phyloP scores from a whole-genome alignment of 1,140 invertebrate species.

The Dicyema japonicum region DNA sequence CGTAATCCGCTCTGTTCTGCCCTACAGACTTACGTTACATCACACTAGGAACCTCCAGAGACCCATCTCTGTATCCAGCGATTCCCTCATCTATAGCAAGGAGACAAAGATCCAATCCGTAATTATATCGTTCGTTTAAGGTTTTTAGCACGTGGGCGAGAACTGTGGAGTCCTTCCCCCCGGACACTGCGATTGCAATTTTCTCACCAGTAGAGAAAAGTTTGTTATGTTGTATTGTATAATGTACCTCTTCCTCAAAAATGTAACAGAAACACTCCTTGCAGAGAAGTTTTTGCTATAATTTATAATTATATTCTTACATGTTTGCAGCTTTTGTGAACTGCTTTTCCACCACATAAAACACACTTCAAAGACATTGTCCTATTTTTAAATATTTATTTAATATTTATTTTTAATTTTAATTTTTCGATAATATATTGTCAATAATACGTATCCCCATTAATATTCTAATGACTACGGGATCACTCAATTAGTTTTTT shows the following conservation, averaged over 20 bases:
- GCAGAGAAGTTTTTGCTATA: slow-evolving; percentile 44
- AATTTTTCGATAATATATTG: too few relatives aligned
- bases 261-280: slow-evolving; percentile 71
- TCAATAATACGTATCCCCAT: too few relatives aligned
- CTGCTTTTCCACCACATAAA: slow-evolving; percentile 5
- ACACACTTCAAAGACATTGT: too few relatives aligned
- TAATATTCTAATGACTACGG: too few relatives aligned
- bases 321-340: slow-evolving; percentile 10
- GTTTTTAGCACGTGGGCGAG: slow-evolving; percentile 52
- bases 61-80: slow-evolving; percentile 82
- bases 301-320: slow-evolving; percentile 7
- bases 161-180: slow-evolving; percentile 95
- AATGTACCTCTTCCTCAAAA: slow-evolving; percentile 80
- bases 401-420: too few relatives aligned
- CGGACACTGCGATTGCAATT: slow-evolving; percentile 74
- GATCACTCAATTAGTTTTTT: too few relatives aligned
- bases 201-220: slow-evolving; percentile 51
- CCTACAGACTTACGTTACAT: slow-evolving; percentile 2
- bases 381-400: too few relatives aligned
- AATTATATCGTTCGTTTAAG: slow-evolving; percentile 57
- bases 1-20: slow-evolving; percentile 35
- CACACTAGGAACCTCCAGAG: slow-evolving; percentile 32
- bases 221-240: slow-evolving; percentile 48
- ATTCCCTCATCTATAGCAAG: slow-evolving; percentile 95
- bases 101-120: slow-evolving; percentile 55